Evolutionary conservation across 2,113 vertebrate genomes (phyloP).

Genomic region (Amphiprion percula): DNA sequence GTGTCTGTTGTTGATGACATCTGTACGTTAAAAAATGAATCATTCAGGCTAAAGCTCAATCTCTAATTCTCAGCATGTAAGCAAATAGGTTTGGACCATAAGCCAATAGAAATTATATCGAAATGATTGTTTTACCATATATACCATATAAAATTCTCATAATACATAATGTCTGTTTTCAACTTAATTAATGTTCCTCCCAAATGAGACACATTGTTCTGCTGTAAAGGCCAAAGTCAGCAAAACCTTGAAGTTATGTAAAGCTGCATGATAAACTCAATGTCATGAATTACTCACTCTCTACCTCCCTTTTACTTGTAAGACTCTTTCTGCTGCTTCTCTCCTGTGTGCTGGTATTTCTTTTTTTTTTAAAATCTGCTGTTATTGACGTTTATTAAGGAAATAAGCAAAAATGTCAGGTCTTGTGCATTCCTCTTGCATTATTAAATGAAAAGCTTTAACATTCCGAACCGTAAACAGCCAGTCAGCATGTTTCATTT

Average conservation of each 20-base stretch:
- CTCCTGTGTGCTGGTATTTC: slow-evolving; percentile 68
- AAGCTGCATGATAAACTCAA: neutral
- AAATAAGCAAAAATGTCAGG: slow-evolving; percentile 57
- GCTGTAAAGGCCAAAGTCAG: slow-evolving; percentile 49
- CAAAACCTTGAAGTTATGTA: slow-evolving; percentile 25
- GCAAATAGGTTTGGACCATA: neutral
- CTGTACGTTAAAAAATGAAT: neutral
- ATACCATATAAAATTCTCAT: neutral
- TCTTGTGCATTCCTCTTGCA: neutral
- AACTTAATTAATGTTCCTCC: slow-evolving; percentile 44
- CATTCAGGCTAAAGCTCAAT: neutral
- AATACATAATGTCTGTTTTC: neutral
- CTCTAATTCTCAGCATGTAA: neutral
- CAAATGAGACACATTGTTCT: slow-evolving; percentile 55
- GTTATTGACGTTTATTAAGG: slow-evolving; percentile 57
- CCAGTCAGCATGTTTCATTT: neutral
- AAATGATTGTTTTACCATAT: neutral
- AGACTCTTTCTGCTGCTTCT: slow-evolving; percentile 26
- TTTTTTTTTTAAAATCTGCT: slow-evolving; percentile 43
- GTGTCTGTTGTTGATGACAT: neutral
- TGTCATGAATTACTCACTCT: slow-evolving; percentile 25
- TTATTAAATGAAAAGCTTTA: neutral
- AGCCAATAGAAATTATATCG: neutral
- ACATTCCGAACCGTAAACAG: neutral
- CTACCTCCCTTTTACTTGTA: slow-evolving; percentile 22